Evolutionary conservation across 2,888 invertebrate species (phyloP), one percentile per base, ranked within the genome.

Genomic region (Helicoverpa assulta): DNA sequence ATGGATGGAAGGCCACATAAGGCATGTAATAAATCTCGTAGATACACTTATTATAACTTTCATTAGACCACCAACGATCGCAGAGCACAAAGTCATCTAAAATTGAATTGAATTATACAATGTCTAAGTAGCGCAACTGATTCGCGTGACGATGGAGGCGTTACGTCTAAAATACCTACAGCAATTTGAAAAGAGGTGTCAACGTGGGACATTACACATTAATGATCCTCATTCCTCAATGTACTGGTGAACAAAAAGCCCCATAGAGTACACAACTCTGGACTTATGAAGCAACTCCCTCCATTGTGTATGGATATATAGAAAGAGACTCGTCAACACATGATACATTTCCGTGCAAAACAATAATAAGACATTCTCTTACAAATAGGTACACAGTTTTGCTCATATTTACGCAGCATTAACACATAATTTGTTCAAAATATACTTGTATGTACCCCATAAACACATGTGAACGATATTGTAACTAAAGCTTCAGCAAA

Each of bases 141-240:
- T 40, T 60, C 61, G 82, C 87, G 84, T 89, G 86, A 85, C 86
- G 82, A 83, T 80, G 81, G 72, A 65, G 70, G 57, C 78, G 68
- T 70, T 82, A 82, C 83, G 66, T 71, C 68, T 76, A 64, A 83
- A 83, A 78, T 83, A 81, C 72, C 74, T 76, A 73, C 43, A 81
- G 71, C 80, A 70, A 60, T 65, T 76, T 66, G 65, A 73, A 76
- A 80, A 75, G 64, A 62, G 57, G 78, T 81, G 85, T 84, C 86
- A 85, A 82, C 82, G 70, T 70, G 70, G n/a, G 47, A 37, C 69
- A 62, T 82, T 68, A 61, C 40, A 51, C 57, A 71, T 80, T 80
- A 81, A 82, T 81, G 70, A 68, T 60, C 61, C 67, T 70, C 89
- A 90, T 91, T 88, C 65, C 81, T 92, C 90, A 90, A 86, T 81